Base-by-base conservation (phyloP, 2,888 invertebrate species). In the Torymus texanus region DNA sequence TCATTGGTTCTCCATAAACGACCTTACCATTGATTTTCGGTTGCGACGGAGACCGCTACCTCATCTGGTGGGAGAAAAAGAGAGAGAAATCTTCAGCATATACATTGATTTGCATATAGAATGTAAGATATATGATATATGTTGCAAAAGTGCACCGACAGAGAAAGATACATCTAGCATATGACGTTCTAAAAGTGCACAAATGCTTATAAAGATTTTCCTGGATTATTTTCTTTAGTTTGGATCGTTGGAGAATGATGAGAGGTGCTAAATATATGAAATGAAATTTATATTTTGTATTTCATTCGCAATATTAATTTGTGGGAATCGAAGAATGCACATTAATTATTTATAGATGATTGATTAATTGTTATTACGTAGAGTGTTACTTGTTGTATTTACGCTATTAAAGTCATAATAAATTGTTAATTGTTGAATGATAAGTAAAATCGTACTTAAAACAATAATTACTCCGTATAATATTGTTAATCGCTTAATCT, bases 181-280 rank as follows among this genome's bases (percentile, higher is more conserved):
- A 16, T 14, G 21, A 63, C 10, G 58, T 14, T 41, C 29, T 16
- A 41, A 5, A 16, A 18, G 53, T 50, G 65, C 65, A 74, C 55
- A 56, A 50, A 11, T 16, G 14, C 5, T 63, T 16, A 58, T 24
- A 11, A 14, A 24, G 18, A 53, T 71, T 66, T 75, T 72, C 24
- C 41, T 13, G 21, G 56, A 21, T 61, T 51, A 29, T 72, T 21
- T 72, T 21, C 50, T 73, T 73, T 76, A 56, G 61, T 62, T 80
- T 72, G 16, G 56, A 72, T 75, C 65, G n/a, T 2, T 59, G 29
- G 29, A 29, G 29, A 29, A 29, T 29, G 29, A 29, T 29, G 29
- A 29, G 29, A 29, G 29, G 4, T 29, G 29, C 4, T 29, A 29
- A 29, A 29, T 29, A 29, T 29, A 29, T 29, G 4, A 29, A 29